Conservation (phyloP, 2,888 invertebrate species). For the Drosophila mettleri region DNA sequence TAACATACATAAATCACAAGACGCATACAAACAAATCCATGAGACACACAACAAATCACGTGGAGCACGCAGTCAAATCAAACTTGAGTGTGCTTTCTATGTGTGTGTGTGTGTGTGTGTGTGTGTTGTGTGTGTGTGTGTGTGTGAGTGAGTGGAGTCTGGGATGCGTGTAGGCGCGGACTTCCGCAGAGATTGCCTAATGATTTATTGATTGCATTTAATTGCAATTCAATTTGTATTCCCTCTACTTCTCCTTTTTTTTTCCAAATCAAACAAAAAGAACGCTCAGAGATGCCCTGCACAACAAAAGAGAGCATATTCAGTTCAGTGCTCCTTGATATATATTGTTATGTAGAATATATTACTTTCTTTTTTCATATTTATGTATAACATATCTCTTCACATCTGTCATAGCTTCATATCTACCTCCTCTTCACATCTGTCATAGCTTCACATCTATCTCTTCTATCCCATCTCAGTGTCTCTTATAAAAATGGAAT, state of each 20-base stretch:
- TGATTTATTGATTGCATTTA: constrained; percentile 45
- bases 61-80: constrained; percentile 37
- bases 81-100: constrained; percentile 1
- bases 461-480: too few species aligned
- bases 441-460: too few species aligned
- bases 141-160: constrained; percentile 1
- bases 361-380: too few species aligned
- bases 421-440: too few species aligned
- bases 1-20: constrained; percentile 50
- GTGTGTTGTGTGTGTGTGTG: constrained; percentile 2
- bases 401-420: too few species aligned
- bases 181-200: constrained; percentile 38
- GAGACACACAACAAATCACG: constrained; percentile 38
- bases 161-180: constrained; percentile 16
- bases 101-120: not conserved
- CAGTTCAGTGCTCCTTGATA: too few species aligned
- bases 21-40: constrained; percentile 34
- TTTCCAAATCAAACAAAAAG: not conserved
- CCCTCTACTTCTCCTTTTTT: constrained; percentile 1
- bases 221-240: constrained; percentile 26
- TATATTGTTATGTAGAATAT: too few species aligned
- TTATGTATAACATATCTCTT: too few species aligned
- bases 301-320: too few species aligned
- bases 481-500: too few species aligned
- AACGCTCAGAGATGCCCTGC: not conserved